Conservation (phyloP, 2,888 invertebrate genomes). For the Furcula furcula region DNA sequence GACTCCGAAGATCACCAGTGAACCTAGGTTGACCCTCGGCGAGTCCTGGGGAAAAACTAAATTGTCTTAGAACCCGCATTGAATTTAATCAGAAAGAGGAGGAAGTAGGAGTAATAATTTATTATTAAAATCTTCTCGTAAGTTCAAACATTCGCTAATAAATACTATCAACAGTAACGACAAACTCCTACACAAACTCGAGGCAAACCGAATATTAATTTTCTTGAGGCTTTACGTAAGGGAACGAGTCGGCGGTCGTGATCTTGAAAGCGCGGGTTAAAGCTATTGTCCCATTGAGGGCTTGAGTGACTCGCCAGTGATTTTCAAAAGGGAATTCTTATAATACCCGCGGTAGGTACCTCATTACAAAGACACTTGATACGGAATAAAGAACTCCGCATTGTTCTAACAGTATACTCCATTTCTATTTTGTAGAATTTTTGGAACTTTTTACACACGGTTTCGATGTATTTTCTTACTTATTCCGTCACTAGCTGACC, state of each 20-base stretch:
- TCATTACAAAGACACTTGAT: slow-evolving; percentile 1
- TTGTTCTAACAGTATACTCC: too few relatives aligned
- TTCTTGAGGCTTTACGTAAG: slow-evolving; percentile 35
- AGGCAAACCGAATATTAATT: slow-evolving; percentile 18
- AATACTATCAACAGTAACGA: neutral
- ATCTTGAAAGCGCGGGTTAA: slow-evolving; percentile 43
- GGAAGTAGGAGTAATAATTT: too few relatives aligned
- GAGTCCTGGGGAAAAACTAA: too few relatives aligned
- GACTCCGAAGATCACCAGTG: too few relatives aligned
- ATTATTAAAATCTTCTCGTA: too few relatives aligned
- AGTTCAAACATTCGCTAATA: neutral
- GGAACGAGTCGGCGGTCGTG: slow-evolving; percentile 39
- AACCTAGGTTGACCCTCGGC: too few relatives aligned
- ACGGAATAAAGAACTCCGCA: neutral
- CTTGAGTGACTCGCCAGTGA: slow-evolving; percentile 19
- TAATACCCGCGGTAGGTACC: neutral
- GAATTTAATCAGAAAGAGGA: too few relatives aligned
- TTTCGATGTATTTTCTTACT: too few relatives aligned
- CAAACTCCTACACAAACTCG: slow-evolving; percentile 4
- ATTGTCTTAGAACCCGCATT: too few relatives aligned
- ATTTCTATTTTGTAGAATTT: too few relatives aligned
- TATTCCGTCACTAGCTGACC: too few relatives aligned
- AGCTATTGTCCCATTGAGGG: slow-evolving; percentile 36
- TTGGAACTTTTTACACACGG: too few relatives aligned
- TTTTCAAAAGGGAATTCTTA: slow-evolving; percentile 1